phyloP scores from a whole-genome alignment of 1,140 invertebrate genomes.

The Drosophila tropicalis region DNA sequence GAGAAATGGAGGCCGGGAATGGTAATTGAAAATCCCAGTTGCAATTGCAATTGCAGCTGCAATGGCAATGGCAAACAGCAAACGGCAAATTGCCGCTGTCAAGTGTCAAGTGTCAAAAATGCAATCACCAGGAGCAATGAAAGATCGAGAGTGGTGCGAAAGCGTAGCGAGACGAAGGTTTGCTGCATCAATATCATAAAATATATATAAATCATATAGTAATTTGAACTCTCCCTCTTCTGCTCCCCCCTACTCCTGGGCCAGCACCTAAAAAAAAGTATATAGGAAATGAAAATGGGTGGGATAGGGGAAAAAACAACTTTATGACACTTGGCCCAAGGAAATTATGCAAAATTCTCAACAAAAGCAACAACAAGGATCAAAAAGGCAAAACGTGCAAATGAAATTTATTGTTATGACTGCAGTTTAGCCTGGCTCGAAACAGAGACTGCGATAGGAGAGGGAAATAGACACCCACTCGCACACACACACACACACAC shows the following conservation, averaged over 20 bases:
- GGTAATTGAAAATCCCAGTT: constrained; percentile 63
- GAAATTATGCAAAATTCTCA: constrained; percentile 56
- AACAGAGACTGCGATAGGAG: constrained; percentile 28
- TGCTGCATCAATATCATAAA: constrained; percentile 46
- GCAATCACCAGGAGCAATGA: constrained; percentile 40
- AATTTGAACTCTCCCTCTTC: constrained; percentile 31
- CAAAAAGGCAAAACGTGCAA: constrained; percentile 65
- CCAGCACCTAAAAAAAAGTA: constrained; percentile 18
- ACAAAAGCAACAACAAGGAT: constrained; percentile 52
- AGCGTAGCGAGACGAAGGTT: background rate
- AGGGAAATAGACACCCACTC: background rate
- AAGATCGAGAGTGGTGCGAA: background rate
- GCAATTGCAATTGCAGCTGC: background rate
- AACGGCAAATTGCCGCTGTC: constrained; percentile 61
- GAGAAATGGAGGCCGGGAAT: constrained; percentile 30
- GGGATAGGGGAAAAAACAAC: background rate
- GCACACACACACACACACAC: constrained; percentile 13
- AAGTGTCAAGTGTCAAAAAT: constrained; percentile 55
- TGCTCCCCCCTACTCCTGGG: too few species aligned
- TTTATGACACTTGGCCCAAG: constrained; percentile 59
- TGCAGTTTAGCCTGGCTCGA: constrained; percentile 63
- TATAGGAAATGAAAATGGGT: constrained; percentile 39
- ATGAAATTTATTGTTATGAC: constrained; percentile 78
- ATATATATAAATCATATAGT: constrained; percentile 62
- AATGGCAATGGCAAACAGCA: constrained; percentile 36